phyloP scores from a whole-genome alignment of 1,140 invertebrate genomes.

The Sminthurinus signatus region DNA sequence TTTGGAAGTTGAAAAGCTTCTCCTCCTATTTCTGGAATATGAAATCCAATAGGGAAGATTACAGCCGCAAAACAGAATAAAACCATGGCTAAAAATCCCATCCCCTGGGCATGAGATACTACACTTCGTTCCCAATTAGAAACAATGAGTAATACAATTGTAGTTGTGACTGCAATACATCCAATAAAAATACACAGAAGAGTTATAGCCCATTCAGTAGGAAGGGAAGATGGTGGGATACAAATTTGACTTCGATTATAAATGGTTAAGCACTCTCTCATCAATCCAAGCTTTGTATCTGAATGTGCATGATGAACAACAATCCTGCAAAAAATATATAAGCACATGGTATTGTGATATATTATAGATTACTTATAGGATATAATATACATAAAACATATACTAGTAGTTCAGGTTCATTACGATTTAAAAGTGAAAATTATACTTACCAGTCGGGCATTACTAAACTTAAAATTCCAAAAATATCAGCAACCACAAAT shows the following conservation, averaged over 20 bases:
- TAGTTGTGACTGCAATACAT: slow-evolving; percentile 85
- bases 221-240: slow-evolving; percentile 28
- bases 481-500: slow-evolving; percentile 86
- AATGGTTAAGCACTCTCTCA: slow-evolving; percentile 89
- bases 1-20: slow-evolving; percentile 91
- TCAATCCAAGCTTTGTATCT: slow-evolving; percentile 81
- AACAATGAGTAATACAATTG: slow-evolving; percentile 74
- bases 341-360: too few relatives aligned
- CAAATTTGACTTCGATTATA: slow-evolving; percentile 62
- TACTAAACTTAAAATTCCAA: slow-evolving; percentile 84
- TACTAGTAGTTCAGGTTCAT: not conserved
- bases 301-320: too few relatives aligned
- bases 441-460: slow-evolving; percentile 90
- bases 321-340: too few relatives aligned
- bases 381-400: not conserved
- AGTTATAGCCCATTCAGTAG: slow-evolving; percentile 77
- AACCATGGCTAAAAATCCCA: slow-evolving; percentile 95
- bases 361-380: not conserved
- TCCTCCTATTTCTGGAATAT: slow-evolving; percentile 90
- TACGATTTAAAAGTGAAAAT: not conserved
- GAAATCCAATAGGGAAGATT: slow-evolving; percentile 92
- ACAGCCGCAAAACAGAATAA: slow-evolving; percentile 90
- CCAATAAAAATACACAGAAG: slow-evolving; percentile 86
- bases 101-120: slow-evolving; percentile 86
- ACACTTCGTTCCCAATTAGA: slow-evolving; percentile 87